Conservation (phyloP, 1,140 invertebrate genomes). For the Mya arenaria region DNA sequence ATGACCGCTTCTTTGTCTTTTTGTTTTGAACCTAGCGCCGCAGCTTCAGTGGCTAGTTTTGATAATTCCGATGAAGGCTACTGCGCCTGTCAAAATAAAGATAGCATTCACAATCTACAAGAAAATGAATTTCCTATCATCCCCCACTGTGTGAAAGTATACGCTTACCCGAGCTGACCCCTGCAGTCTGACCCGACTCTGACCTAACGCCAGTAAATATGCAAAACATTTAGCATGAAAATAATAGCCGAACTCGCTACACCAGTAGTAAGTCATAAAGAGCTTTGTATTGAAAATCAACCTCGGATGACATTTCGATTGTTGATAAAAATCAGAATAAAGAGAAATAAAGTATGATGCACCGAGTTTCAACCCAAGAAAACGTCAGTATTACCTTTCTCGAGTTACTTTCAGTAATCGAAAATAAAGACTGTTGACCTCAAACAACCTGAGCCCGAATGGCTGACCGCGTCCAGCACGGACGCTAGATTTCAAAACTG, state of each 20-base stretch:
- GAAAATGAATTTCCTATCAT: not conserved
- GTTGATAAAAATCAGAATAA: constrained; percentile 49
- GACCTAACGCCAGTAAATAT: constrained; percentile 44
- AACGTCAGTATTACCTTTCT: constrained; percentile 7
- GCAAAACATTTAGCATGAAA: constrained; percentile 42
- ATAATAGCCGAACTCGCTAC: constrained; percentile 36
- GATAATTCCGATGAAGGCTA: too few species aligned
- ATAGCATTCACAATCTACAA: too few species aligned
- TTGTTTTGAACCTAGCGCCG: too few species aligned
- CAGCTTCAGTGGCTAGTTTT: too few species aligned
- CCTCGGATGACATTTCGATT: constrained; percentile 51
- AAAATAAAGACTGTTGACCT: too few species aligned
- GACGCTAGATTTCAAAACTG: too few species aligned
- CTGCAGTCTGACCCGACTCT: constrained; percentile 26
- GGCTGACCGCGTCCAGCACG: too few species aligned
- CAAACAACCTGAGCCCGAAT: too few species aligned
- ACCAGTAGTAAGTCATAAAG: constrained; percentile 42
- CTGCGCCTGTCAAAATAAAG: not conserved
- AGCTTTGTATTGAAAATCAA: constrained; percentile 28
- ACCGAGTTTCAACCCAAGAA: constrained; percentile 37
- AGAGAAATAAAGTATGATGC: constrained; percentile 49
- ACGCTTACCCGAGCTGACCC: constrained; percentile 44
- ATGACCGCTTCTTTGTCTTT: too few species aligned
- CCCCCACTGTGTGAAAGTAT: constrained; percentile 3
- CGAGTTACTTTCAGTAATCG: constrained; percentile 43